Base-by-base conservation (phyloP, 2,888 invertebrate genomes). In the Ypsolopha scabrella region DNA sequence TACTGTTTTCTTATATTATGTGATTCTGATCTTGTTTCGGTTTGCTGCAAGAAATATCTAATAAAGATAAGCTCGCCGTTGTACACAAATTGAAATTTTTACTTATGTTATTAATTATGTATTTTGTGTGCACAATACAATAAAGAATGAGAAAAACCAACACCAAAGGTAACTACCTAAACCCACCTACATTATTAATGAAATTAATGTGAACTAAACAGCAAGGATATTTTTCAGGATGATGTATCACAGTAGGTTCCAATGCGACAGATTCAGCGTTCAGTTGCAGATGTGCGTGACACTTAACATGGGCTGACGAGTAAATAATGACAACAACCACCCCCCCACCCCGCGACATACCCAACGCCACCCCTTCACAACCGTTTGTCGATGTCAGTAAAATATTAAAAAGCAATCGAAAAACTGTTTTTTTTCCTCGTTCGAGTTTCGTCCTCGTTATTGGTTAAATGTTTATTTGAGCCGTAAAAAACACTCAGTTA, bases 281-380 rank as follows among this genome's bases (percentile, higher is more conserved):
- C 11, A 39, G 46, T 11, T 11, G 47, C 48, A 39, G 48, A 48
- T 48, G 37, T 48, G 48, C 39, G 48, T 48, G 48, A 48, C 48
- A 24, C 10, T 37, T 14, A 37, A 48, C 48, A 48, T 14, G 7
- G 24, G 10, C 38, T 48, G 48, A 48, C 48, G 37, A 39, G 14
- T 11, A 37, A 14, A 48, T 48, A 48, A 48, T 14, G 48, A 48
- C 38, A 13, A 13, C 14, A 9, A 13, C 9, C n/a, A 24, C 14
- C 45, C 14, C 24, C 11, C 43, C 43, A 24, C 43, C 13, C 43
- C 24, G n/a, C 34, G 24, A 24, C 24, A 24, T 24, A 24, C 24
- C 24, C 24, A 24, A 24, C 24, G 24, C 24, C 24, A 6, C 10
- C 39, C 10, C 1, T 10, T 10, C 35, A 33, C 34, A 34, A 46